These are phyloP conservation scores for Oscheius sp. DNA, from an alignment of 2,888 invertebrate species.

Conservation along the genomic window DNA sequence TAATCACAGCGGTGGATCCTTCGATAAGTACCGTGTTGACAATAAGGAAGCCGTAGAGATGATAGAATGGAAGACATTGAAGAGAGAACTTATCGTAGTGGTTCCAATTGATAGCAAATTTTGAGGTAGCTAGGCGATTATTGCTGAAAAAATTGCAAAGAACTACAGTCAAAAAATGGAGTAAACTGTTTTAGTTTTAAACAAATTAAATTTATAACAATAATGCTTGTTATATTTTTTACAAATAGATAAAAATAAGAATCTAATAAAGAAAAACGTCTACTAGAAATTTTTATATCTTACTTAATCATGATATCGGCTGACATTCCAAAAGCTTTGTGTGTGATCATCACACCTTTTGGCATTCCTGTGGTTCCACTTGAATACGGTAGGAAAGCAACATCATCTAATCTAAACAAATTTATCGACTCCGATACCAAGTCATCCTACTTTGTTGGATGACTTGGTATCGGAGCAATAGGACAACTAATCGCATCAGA, in stretches of 20 bases:
- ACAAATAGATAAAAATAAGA: too few relatives aligned
- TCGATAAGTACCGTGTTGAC: conserved; percentile 7
- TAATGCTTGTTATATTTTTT: too few relatives aligned
- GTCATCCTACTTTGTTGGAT: not conserved
- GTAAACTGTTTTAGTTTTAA: too few relatives aligned
- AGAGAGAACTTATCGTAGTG: too few relatives aligned
- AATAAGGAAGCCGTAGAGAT: conserved; percentile 60
- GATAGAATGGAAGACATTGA: conserved; percentile 69
- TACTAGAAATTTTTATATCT: conserved; percentile 1
- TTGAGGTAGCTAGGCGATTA: not conserved
- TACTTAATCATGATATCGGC: conserved; percentile 38
- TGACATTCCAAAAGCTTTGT: conserved; percentile 77
- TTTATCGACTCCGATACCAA: not conserved
- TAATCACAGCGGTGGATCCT: conserved; percentile 59
- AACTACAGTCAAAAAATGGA: too few relatives aligned
- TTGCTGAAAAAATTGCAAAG: too few relatives aligned
- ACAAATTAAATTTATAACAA: too few relatives aligned
- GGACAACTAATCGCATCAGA: not conserved
- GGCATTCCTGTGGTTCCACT: conserved; percentile 85
- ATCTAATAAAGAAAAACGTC: too few relatives aligned
- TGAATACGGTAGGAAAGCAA: conserved; percentile 52
- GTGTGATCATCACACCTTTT: conserved; percentile 82
- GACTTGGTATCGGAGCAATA: not conserved
- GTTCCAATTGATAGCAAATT: not conserved
- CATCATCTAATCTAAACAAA: conserved; percentile 34